phyloP scores from a whole-genome alignment of 2,113 vertebrate species.

The Phrynocephalus versicolor region DNA sequence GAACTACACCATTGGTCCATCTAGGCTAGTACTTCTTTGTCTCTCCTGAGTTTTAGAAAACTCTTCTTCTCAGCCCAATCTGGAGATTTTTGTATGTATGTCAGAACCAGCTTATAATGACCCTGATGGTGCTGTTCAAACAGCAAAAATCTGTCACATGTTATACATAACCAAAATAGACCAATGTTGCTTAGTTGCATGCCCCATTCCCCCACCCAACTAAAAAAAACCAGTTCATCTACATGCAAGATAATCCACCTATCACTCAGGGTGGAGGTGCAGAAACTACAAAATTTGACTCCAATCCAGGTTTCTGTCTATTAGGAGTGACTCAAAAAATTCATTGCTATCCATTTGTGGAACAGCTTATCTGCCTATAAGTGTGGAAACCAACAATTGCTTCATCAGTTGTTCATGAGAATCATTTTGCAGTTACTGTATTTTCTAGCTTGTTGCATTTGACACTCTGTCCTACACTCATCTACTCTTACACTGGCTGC shows the following conservation, averaged over 20 bases:
- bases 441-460: no score
- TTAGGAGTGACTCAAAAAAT: constrained; percentile 36
- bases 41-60: no score
- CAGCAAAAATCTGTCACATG: background rate
- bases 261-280: constrained; percentile 24
- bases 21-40: no score
- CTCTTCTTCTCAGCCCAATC: no score
- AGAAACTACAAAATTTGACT: constrained; percentile 32
- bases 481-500: no score
- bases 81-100: no score
- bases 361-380: constrained; percentile 17
- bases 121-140: background rate
- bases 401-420: constrained; percentile 5
- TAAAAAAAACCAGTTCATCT: constrained; percentile 34
- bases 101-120: no score
- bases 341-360: constrained; percentile 31
- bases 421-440: background rate
- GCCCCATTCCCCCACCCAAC: background rate
- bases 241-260: background rate
- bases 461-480: no score
- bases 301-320: constrained; percentile 53
- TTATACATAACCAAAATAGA: background rate
- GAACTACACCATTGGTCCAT: no score
- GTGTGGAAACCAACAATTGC: constrained; percentile 8
- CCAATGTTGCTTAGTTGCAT: background rate